Evolutionary conservation across 2,888 invertebrate genomes (phyloP), one percentile per base, ranked within the genome.

Genomic region (Cheilosia soror): DNA sequence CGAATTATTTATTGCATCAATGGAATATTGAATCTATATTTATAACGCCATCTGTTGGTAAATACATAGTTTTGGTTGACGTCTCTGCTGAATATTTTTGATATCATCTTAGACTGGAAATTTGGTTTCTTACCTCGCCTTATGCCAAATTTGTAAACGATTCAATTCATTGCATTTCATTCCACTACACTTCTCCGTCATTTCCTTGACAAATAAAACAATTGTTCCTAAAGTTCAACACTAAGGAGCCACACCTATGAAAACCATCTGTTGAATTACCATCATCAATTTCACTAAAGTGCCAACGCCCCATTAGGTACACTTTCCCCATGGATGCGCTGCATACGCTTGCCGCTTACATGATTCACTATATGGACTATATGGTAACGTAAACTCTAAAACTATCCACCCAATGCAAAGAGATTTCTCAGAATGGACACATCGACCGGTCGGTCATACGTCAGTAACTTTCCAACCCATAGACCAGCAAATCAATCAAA

Each of bases 291-390:
- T 15, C 3, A 20, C 7, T 47, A 6, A 49, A 49, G 20, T 11
- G 7, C 49, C 25, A 49, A 25, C 25, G 49, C 25, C 49, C 51
- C 42, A 63, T 65, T 71, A 71, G 57, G 47, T 72, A 37, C 58
- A 79, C 79, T 79, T 72, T 72, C 79, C 65, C 65, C 49, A 72
- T 79, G 65, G 63, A 27, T 40, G 20, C 51, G 40, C 15, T 63
- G 2, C 47, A 69, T 25, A 55, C 31, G 47, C 11, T 11, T 11
- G 37, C 37, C 7, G 7, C 40, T 37, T 78, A 62, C 20, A 57
- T n/a, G 71, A 65, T 58, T 57, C 58, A 58, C 31, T 65, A 20
- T 20, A 33, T 33, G 15, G 2, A 58, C 31, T 65, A 20, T 20
- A 33, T 33, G 15, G 2, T 13, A 9, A n/a, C 49, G 42, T 42